Evolutionary conservation across 2,113 vertebrate species (phyloP).

Genomic region (Mirza zaza): DNA sequence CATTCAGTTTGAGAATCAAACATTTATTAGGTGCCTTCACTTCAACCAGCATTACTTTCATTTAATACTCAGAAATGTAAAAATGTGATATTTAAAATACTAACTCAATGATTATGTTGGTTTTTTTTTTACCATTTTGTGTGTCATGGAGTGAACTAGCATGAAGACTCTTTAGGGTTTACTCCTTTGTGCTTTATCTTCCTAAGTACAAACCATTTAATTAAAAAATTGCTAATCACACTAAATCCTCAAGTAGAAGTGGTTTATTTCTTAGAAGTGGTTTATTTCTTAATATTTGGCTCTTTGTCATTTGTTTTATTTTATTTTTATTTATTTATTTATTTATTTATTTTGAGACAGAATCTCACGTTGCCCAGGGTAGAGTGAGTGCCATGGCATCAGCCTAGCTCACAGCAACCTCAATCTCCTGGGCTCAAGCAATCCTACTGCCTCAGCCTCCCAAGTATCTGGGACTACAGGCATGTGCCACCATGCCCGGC

Average conservation of each 20-base stretch:
- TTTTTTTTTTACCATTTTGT: background rate
- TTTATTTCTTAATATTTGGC: background rate
- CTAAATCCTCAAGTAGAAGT: slow-evolving; percentile 1
- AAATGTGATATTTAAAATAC: background rate
- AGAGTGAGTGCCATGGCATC: too few species aligned
- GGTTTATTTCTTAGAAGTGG: background rate
- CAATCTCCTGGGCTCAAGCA: too few species aligned
- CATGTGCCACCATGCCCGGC: too few species aligned
- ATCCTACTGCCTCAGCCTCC: too few species aligned
- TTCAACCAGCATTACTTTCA: slow-evolving; percentile 24
- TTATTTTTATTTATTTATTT: too few species aligned
- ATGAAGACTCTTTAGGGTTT: background rate
- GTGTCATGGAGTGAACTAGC: background rate
- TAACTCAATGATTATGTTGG: background rate
- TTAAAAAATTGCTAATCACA: background rate
- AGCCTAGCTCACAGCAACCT: too few species aligned
- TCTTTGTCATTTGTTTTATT: slow-evolving; percentile 43
- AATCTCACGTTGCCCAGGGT: too few species aligned
- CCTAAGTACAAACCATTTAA: background rate
- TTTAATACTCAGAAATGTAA: slow-evolving; percentile 38
- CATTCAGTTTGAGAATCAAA: slow-evolving; percentile 50
- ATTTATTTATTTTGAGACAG: too few species aligned
- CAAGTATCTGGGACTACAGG: too few species aligned
- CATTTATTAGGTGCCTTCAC: slow-evolving; percentile 47
- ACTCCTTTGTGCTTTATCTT: slow-evolving; percentile 27